These are phyloP conservation scores for Brachyhypopomus occidentalis DNA, from an alignment of 2,113 vertebrate species.

Conservation along the genomic window DNA sequence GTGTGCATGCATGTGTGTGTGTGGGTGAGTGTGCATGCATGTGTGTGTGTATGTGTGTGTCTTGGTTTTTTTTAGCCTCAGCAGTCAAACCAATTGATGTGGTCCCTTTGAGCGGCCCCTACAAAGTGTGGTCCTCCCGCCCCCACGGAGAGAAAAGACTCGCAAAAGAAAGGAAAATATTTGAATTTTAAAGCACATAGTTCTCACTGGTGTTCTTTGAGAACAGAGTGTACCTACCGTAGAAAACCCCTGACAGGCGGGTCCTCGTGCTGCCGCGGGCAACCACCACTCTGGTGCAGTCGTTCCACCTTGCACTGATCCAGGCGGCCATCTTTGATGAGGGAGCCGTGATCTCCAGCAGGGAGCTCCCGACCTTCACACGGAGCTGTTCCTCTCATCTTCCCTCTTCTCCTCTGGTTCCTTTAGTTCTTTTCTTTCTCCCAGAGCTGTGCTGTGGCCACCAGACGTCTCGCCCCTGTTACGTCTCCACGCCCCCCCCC, in stretches of 20 bases:
- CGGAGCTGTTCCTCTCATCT: conserved; percentile 11
- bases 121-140: conserved; percentile 22
- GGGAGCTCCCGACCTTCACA: background rate
- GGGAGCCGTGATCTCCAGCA: background rate
- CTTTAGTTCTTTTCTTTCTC: background rate
- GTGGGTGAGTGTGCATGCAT: background rate
- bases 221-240: conserved; percentile 22
- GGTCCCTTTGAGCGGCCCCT: conserved; percentile 5
- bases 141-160: conserved; percentile 19
- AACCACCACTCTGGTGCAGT: too few species aligned
- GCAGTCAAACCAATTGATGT: conserved; percentile 19
- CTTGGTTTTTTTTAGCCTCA: background rate
- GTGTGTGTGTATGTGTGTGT: background rate
- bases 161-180: conserved; percentile 42
- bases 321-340: conserved; percentile 31
- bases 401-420: conserved; percentile 1
- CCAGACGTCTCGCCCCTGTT: background rate
- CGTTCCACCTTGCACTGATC: too few species aligned
- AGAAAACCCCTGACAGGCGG: background rate
- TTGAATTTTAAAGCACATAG: conserved; percentile 30
- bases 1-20: too few species aligned
- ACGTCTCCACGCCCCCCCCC: background rate
- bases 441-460: background rate
- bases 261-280: too few species aligned
- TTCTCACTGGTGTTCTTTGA: conserved; percentile 5